Evolutionary conservation across 2,888 invertebrate genomes (phyloP), one percentile per base, ranked within the genome.

Genomic region (Phorcus lineatus): DNA sequence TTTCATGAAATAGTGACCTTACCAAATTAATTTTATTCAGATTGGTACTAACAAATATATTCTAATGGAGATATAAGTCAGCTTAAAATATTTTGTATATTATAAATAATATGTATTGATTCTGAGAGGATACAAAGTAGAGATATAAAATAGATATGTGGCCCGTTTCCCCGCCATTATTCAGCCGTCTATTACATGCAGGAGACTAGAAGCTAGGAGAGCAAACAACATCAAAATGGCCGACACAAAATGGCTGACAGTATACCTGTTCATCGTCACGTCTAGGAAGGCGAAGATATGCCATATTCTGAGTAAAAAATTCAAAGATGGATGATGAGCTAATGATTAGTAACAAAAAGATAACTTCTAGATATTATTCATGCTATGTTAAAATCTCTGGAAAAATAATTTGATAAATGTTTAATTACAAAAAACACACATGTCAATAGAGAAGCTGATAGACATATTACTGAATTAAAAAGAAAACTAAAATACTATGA

Each of bases 291-390:
- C 55, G 76, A 31, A 55, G 53, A 55, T 54, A 55, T n/a, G 76
- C 76, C 76, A 54, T 76, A 55, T 55, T 76, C 76, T 76, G 55
- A 17, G 53, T 19, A 19, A 70, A 53, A 22, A 75, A 52, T 70
- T 75, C 52, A 75, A 57, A 57, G 57, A 57, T 24, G 24, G 19
- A 57, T 24, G 24, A 67, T 67, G 22, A 24, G 19, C 28, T n/a
- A 24, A 28, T 24, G 28, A 17, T 67, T 67, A 67, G n/a, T 22
- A 24, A 36, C 22, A 67, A 67, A 67, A 24, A 28, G 7, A 17
- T 19, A 28, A 67, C 67, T 28, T 24, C 24, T 31, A 67, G 28
- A 28, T 31, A 28, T 22, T 24, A 24, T n/a, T 24, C 36, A 67
- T 24, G n/a, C 13, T 67, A 28, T 67, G 13, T 31, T 28, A 28